Evolutionary conservation across 2,888 invertebrate genomes (phyloP).

Genomic region (Polietes domitor): DNA sequence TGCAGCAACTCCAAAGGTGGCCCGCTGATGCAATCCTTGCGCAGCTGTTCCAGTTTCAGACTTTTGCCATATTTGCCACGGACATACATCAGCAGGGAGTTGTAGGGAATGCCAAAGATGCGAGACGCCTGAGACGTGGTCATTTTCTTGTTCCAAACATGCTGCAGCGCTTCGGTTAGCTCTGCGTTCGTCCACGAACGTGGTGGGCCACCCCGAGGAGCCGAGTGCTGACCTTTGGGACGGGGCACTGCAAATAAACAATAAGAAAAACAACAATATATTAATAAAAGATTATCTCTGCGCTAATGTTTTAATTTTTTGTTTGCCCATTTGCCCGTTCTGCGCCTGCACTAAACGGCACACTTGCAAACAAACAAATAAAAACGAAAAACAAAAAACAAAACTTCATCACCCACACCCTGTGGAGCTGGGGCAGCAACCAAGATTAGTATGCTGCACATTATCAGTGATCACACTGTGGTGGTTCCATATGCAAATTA

Average conservation of each 20-base stretch:
- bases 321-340: constrained; percentile 14
- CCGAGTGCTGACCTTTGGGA: constrained; percentile 95
- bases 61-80: constrained; percentile 96
- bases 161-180: constrained; percentile 93
- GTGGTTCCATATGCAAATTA: constrained; percentile 79
- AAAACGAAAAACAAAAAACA: constrained; percentile 51
- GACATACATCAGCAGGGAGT: constrained; percentile 94
- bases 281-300: constrained; percentile 55
- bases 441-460: constrained; percentile 50
- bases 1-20: constrained; percentile 87
- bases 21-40: constrained; percentile 93
- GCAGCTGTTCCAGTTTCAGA: constrained; percentile 91
- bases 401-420: constrained; percentile 74
- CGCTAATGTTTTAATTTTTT: constrained; percentile 54
- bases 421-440: constrained; percentile 67
- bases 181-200: constrained; percentile 96
- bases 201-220: constrained; percentile 94
- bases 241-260: constrained; percentile 84
- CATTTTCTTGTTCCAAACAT: constrained; percentile 98
- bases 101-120: constrained; percentile 96
- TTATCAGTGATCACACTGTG: constrained; percentile 72
- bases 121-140: constrained; percentile 95
- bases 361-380: background rate
- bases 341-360: constrained; percentile 35
- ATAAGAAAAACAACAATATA: constrained; percentile 35